A percentile compares a stretch with the other conserved stretches of the same genome.
Evolutionary conservation across 2,113 vertebrate species (phyloP).

Genomic region (Pomatostomus ruficeps): DNA sequence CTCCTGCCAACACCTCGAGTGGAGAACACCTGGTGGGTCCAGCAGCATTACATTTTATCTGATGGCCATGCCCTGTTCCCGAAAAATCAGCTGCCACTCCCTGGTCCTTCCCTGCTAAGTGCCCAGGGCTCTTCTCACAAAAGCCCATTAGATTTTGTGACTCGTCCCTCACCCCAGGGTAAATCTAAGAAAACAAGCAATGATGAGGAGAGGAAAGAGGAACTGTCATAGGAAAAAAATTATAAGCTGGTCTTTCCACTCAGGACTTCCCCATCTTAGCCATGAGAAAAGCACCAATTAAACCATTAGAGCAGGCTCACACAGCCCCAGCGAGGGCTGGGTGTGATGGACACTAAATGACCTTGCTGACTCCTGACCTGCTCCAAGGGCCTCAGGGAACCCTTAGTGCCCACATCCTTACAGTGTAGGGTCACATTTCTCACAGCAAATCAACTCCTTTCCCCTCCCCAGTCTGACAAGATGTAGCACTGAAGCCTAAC

Average conservation of each 20-base stretch:
- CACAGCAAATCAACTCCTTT: background rate
- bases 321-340: background rate
- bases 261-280: background rate
- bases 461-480: background rate
- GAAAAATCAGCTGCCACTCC: background rate
- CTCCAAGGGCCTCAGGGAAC: background rate
- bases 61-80: rapidly evolving
- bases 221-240: background rate
- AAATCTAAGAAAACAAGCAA: conserved; percentile 18
- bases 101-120: background rate
- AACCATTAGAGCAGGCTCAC: background rate
- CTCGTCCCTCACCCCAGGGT: background rate
- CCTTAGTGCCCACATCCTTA: background rate
- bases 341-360: rapidly evolving
- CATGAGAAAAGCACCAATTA: background rate
- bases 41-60: background rate
- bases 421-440: background rate
- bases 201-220: background rate
- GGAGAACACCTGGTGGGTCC: background rate
- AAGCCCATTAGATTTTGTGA: conserved; percentile 54
- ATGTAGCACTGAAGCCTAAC: rapidly evolving
- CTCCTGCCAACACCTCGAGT: background rate
- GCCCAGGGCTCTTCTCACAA: conserved; percentile 19
- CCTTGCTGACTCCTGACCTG: background rate
- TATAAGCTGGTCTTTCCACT: background rate